Conservation (phyloP, 2,888 invertebrate genomes). For the Micoletzkya japonica region DNA sequence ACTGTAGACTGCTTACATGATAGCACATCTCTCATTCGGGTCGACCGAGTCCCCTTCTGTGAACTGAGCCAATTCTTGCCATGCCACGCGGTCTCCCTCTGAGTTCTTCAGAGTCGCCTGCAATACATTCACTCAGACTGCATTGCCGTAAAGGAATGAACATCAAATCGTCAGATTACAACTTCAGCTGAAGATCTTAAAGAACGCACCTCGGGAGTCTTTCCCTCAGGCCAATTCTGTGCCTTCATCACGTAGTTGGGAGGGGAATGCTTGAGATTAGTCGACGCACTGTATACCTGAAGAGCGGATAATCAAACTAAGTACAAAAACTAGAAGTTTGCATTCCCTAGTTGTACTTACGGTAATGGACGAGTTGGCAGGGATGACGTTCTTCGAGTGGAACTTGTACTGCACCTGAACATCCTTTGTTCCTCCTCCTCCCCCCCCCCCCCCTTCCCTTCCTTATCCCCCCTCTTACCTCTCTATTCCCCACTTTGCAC, state of each 20-base stretch:
- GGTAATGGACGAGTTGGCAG: slow-evolving; percentile 6
- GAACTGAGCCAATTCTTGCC: not conserved
- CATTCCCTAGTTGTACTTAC: not conserved
- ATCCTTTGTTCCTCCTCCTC: not conserved
- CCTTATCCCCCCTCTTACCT: not conserved
- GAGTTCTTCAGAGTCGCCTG: not conserved
- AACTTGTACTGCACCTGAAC: slow-evolving; percentile 24
- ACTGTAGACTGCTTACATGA: too few species aligned
- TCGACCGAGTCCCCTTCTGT: slow-evolving; percentile 34
- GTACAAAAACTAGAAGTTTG: not conserved
- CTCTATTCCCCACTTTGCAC: slow-evolving; percentile 5
- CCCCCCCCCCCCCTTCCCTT: slow-evolving; percentile 18
- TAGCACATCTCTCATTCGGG: slow-evolving; percentile 54
- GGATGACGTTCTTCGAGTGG: slow-evolving; percentile 23
- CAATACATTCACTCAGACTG: not conserved
- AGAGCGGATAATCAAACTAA: not conserved
- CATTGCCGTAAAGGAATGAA: not conserved
- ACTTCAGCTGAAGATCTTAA: too few species aligned
- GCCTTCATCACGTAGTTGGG: slow-evolving; percentile 18
- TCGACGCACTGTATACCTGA: slow-evolving; percentile 14
- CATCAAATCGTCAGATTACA: too few species aligned
- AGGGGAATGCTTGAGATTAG: slow-evolving; percentile 4
- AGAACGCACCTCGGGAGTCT: not conserved
- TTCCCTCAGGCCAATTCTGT: slow-evolving; percentile 22
- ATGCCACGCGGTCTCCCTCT: slow-evolving; percentile 6